phyloP scores from a whole-genome alignment of 2,888 invertebrate genomes.

The Orthonevra nobilis region DNA sequence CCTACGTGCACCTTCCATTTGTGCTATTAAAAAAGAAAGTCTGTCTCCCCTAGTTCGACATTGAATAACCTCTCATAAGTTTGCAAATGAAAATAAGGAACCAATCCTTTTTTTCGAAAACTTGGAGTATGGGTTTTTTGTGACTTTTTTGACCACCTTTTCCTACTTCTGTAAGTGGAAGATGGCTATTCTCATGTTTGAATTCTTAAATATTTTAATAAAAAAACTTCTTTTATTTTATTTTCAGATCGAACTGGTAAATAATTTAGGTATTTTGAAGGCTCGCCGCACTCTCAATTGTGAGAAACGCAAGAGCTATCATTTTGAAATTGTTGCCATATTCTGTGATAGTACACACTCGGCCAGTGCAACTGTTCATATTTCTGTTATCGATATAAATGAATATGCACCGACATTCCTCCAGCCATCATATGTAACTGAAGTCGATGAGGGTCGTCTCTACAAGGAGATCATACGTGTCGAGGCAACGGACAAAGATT shows the following conservation, averaged over 20 bases:
- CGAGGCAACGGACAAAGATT: conserved; percentile 95
- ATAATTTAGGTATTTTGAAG: conserved; percentile 89
- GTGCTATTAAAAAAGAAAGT: no score
- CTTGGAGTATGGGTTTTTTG: no score
- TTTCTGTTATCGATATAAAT: conserved; percentile 97
- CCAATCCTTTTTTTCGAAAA: no score
- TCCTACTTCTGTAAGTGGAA: no score
- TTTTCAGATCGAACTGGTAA: conserved; percentile 85
- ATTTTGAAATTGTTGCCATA: conserved; percentile 96
- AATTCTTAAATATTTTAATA: no score
- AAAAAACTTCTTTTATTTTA: conserved; percentile 11
- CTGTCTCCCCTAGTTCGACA: no score
- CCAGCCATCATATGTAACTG: conserved; percentile 93
- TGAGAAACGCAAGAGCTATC: conserved; percentile 96
- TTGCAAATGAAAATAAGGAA: no score
- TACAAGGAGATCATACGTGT: conserved; percentile 95
- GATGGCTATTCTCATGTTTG: no score
- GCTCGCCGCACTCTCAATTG: conserved; percentile 93
- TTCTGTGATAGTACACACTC: conserved; percentile 94
- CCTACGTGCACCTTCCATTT: no score
- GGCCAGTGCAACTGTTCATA: conserved; percentile 94
- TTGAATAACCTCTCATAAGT: no score
- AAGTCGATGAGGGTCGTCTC: conserved; percentile 92
- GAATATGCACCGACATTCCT: conserved; percentile 96
- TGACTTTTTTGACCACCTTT: no score